These are phyloP conservation scores for Galaxea fascicularis DNA, from an alignment of 92 coral and sea anemone genomes.

Conservation along the genomic window DNA sequence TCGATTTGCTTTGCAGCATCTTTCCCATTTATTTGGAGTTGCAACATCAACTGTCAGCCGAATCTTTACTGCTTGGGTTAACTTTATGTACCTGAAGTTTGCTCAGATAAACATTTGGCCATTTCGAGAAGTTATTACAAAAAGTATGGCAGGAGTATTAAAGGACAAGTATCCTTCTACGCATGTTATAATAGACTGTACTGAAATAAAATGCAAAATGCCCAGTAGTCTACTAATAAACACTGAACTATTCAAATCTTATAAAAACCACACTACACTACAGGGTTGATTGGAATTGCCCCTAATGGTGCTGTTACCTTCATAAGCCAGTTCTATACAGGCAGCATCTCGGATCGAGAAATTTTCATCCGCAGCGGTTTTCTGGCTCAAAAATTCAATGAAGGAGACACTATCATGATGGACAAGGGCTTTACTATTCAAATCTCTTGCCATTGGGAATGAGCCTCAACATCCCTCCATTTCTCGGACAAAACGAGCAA, in stretches of 20 bases:
- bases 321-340: constrained; percentile 24
- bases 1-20: constrained; percentile 36
- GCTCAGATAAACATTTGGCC: constrained; percentile 33
- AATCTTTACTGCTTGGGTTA: constrained; percentile 53
- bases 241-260: too few relatives aligned
- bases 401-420: constrained; percentile 55
- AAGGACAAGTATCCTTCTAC: constrained; percentile 40
- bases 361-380: constrained; percentile 63
- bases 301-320: constrained; percentile 47
- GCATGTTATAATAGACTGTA: constrained; percentile 47
- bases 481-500: constrained; percentile 70
- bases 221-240: constrained; percentile 54
- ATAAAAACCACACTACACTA: constrained; percentile 19
- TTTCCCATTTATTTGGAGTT: constrained; percentile 59
- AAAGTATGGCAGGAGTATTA: too few relatives aligned
- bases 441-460: too few relatives aligned
- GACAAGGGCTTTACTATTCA: too few relatives aligned
- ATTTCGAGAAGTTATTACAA: too few relatives aligned
- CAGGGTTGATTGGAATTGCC: too few relatives aligned
- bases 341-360: constrained; percentile 69
- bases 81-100: constrained; percentile 61
- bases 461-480: constrained; percentile 64
- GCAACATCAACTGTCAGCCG: constrained; percentile 61
- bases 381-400: constrained; percentile 47
- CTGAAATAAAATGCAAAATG: constrained; percentile 59